These are phyloP conservation scores for Drosophila pseudotakahashii DNA, from an alignment of 2,888 invertebrate species.

Conservation along the genomic window DNA sequence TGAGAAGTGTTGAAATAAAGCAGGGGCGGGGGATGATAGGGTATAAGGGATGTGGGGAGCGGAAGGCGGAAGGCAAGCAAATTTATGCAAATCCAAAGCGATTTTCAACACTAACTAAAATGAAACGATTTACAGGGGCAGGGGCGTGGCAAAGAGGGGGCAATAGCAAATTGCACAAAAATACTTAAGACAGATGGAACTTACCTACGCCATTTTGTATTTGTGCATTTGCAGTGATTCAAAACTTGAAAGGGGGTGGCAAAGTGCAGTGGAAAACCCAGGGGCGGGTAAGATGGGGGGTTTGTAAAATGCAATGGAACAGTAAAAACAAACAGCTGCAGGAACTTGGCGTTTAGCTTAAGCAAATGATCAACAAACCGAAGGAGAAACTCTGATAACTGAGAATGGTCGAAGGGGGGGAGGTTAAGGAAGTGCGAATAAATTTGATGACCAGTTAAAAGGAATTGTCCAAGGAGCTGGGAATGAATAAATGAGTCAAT, in stretches of 20 bases:
- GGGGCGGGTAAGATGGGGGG: background rate
- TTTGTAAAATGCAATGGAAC: background rate
- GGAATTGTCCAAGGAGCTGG: conserved; percentile 31
- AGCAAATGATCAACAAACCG: conserved; percentile 63
- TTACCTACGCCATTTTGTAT: conserved; percentile 53
- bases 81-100: conserved; percentile 79
- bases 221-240: conserved; percentile 66
- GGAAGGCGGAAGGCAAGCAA: conserved; percentile 48
- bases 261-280: background rate
- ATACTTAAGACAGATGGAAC: conserved; percentile 62
- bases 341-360: conserved; percentile 68
- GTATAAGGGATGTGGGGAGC: background rate
- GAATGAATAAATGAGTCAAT: conserved; percentile 37
- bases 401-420: background rate
- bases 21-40: background rate
- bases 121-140: conserved; percentile 54
- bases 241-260: conserved; percentile 54
- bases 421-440: conserved; percentile 40
- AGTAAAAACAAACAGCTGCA: conserved; percentile 71
- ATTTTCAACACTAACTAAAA: conserved; percentile 79
- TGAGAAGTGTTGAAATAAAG: conserved; percentile 25
- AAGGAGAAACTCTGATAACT: background rate
- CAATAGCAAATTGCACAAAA: conserved; percentile 73
- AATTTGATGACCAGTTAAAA: conserved; percentile 52
- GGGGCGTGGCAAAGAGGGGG: background rate